Conservation (phyloP, 2,797 vertebrate species). For the Brotula barbata region DNA sequence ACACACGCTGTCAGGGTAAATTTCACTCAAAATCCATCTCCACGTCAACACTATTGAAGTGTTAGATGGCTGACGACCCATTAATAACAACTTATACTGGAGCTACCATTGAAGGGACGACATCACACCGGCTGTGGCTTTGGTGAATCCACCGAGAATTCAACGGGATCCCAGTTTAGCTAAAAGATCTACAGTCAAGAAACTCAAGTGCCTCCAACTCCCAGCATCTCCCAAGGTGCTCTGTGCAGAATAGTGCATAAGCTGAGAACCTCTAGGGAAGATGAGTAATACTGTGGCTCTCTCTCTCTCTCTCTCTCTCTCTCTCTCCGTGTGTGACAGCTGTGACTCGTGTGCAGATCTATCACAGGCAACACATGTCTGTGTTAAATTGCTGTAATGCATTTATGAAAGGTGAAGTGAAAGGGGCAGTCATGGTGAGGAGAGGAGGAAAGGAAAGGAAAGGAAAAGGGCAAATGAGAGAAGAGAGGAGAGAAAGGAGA, state of each 20-base stretch:
- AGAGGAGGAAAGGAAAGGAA: neutral
- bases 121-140: constrained; percentile 42
- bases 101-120: constrained; percentile 36
- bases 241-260: constrained; percentile 19
- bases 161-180: constrained; percentile 46
- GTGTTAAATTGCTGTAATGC: constrained; percentile 20
- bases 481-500: no score
- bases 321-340: constrained; percentile 25
- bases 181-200: constrained; percentile 42
- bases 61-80: constrained; percentile 53
- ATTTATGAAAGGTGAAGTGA: constrained; percentile 16
- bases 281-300: constrained; percentile 11
- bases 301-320: constrained; percentile 13
- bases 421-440: constrained; percentile 6
- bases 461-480: no score
- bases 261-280: constrained; percentile 11
- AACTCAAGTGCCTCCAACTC: constrained; percentile 51
- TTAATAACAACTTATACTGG: constrained; percentile 47
- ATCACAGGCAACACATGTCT: constrained; percentile 24
- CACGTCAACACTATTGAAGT: constrained; percentile 52
- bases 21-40: constrained; percentile 59
- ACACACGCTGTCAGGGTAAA: constrained; percentile 54
- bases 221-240: constrained; percentile 41
- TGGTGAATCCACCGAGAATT: constrained; percentile 44
- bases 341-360: constrained; percentile 19